Evolutionary conservation across 2,888 invertebrate species (phyloP).

Genomic region (Cosmopolites sordidus): DNA sequence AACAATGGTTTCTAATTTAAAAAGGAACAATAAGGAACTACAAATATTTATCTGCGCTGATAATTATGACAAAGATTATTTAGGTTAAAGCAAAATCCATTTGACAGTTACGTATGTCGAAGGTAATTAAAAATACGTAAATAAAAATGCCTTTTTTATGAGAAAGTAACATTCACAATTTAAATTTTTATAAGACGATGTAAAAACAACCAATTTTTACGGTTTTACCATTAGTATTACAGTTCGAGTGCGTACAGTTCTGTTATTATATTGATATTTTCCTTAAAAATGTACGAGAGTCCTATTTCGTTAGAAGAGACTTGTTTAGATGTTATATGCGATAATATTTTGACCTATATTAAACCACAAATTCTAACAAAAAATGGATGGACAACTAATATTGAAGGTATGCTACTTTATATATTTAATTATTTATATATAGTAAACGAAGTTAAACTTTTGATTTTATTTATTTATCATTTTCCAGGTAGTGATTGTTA

Average conservation of each 20-base stretch:
- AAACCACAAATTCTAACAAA: conserved; percentile 41
- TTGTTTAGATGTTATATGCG: conserved; percentile 62
- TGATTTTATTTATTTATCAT: neutral
- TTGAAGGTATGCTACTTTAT: conserved; percentile 27
- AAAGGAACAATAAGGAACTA: too few species aligned
- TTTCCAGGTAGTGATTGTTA: conserved; percentile 27
- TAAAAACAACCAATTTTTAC: too few species aligned
- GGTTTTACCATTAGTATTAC: too few species aligned
- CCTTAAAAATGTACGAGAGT: conserved; percentile 55
- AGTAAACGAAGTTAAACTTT: neutral
- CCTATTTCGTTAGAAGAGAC: conserved; percentile 59
- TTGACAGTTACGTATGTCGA: too few species aligned
- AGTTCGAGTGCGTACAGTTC: too few species aligned
- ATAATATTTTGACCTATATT: conserved; percentile 52
- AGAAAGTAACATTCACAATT: neutral
- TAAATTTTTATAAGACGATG: too few species aligned
- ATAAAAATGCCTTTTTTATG: conserved; percentile 11
- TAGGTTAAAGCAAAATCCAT: too few species aligned
- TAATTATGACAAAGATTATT: too few species aligned
- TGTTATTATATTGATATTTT: too few species aligned
- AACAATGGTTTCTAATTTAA: too few species aligned
- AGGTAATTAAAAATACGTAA: conserved; percentile 8
- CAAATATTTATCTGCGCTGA: too few species aligned
- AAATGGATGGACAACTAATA: conserved; percentile 28
- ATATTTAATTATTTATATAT: neutral